These are phyloP conservation scores for Metridium senile DNA, from an alignment of 92 coral and sea anemone genomes.

Conservation along the genomic window DNA sequence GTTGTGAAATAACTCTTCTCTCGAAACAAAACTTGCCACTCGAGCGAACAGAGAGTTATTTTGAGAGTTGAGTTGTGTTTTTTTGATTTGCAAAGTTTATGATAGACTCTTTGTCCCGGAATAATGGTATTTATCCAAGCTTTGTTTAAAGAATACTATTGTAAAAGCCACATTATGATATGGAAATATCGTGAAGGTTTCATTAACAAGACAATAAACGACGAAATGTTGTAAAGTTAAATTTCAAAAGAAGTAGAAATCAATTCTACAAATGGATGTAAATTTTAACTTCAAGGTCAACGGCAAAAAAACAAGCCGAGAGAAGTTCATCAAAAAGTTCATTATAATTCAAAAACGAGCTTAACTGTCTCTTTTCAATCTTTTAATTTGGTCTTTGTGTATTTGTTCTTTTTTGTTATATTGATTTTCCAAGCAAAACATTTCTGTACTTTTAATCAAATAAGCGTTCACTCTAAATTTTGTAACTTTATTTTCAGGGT, in stretches of 20 bases:
- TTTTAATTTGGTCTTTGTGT: slow-evolving; percentile 35
- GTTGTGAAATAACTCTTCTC: background rate
- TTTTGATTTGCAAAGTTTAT: background rate
- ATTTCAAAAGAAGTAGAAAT: background rate
- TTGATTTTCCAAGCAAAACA: slow-evolving; percentile 9
- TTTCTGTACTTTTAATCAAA: background rate
- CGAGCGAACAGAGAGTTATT: background rate
- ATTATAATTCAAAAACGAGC: background rate
- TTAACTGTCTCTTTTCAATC: slow-evolving; percentile 21
- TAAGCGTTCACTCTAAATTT: background rate
- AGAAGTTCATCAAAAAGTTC: background rate
- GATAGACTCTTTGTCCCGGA: slow-evolving; percentile 20
- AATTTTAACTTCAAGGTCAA: background rate
- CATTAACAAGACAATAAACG: background rate
- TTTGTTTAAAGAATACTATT: slow-evolving; percentile 15
- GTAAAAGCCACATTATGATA: slow-evolving; percentile 31
- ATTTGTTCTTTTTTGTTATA: slow-evolving; percentile 7
- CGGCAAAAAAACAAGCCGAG: background rate
- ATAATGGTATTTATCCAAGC: slow-evolving; percentile 27
- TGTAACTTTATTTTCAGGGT: background rate
- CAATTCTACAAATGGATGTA: background rate
- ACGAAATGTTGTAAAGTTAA: background rate
- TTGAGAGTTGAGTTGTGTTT: background rate
- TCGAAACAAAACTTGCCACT: background rate
- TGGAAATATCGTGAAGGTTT: slow-evolving; percentile 7